Conservation (phyloP, 2,888 invertebrate genomes). For the Eupithecia subumbrata region DNA sequence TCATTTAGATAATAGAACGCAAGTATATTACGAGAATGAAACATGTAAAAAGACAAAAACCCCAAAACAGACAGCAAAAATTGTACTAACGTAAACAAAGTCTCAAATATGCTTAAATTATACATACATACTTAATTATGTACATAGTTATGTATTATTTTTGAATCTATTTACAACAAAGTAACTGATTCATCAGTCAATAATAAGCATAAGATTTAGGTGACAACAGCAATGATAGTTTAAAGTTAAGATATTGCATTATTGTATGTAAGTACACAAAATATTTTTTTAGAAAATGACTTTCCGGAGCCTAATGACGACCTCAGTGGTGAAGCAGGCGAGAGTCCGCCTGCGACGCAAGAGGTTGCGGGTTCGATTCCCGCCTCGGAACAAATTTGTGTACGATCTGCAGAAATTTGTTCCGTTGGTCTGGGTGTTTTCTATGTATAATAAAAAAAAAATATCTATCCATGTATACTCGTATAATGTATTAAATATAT, state of each 20-base stretch:
- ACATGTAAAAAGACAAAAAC: conserved; percentile 56
- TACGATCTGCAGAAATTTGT: no score
- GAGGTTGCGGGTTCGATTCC: no score
- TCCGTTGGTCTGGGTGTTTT: no score
- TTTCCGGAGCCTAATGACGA: neutral
- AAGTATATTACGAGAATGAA: conserved; percentile 48
- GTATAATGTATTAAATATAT: no score
- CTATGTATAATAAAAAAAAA: no score
- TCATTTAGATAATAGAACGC: neutral
- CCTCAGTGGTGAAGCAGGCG: no score
- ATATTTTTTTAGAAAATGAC: neutral
- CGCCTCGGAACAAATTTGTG: no score
- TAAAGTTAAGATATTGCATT: neutral
- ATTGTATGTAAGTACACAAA: neutral
- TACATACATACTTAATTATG: conserved; percentile 56
- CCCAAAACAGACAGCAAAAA: conserved; percentile 61
- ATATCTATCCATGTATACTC: no score
- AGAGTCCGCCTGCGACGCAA: no score
- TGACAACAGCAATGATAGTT: conserved; percentile 10
- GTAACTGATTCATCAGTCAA: conserved; percentile 74
- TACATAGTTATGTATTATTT: conserved; percentile 51
- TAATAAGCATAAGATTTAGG: conserved; percentile 28
- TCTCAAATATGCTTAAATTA: conserved; percentile 57
- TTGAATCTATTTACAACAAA: conserved; percentile 56
- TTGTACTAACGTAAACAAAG: conserved; percentile 58